Percentiles rank a stretch among this genome's conserved stretches.
phyloP scores from a whole-genome alignment of 1,140 invertebrate species.

The Pinna nobilis region DNA sequence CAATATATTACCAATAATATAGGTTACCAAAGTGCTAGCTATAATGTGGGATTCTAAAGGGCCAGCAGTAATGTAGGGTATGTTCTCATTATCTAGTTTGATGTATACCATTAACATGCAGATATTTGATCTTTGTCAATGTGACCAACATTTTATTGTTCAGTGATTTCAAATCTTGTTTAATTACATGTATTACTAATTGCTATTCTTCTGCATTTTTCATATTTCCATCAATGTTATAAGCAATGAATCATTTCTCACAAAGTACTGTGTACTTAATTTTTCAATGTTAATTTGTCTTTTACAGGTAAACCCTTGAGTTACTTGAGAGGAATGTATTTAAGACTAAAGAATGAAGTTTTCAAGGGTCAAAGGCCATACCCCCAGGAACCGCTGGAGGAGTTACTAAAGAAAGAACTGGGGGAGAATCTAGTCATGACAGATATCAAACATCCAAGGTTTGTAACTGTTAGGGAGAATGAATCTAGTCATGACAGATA shows the following conservation, averaged over 20 bases:
- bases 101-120: too few species aligned
- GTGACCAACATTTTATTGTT: too few species aligned
- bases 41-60: too few species aligned
- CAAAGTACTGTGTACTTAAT: not conserved
- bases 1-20: too few species aligned
- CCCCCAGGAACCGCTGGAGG: conserved; percentile 88
- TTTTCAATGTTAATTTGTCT: not conserved
- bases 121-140: too few species aligned
- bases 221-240: not conserved
- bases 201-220: not conserved
- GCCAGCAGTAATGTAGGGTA: too few species aligned
- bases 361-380: conserved; percentile 93
- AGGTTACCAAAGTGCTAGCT: too few species aligned
- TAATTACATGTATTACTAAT: too few species aligned
- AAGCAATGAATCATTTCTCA: too few species aligned
- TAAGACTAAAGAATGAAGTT: conserved; percentile 93
- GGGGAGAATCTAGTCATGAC: conserved; percentile 91
- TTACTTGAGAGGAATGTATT: conserved; percentile 86
- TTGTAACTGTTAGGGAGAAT: conserved; percentile 80
- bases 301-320: conserved; percentile 75
- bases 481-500: conserved; percentile 90
- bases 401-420: conserved; percentile 90
- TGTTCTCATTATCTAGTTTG: too few species aligned
- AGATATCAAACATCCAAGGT: conserved; percentile 88
- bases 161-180: too few species aligned